Base-by-base conservation (phyloP, 2,888 invertebrate species). In the Muschampia plurimacula region DNA sequence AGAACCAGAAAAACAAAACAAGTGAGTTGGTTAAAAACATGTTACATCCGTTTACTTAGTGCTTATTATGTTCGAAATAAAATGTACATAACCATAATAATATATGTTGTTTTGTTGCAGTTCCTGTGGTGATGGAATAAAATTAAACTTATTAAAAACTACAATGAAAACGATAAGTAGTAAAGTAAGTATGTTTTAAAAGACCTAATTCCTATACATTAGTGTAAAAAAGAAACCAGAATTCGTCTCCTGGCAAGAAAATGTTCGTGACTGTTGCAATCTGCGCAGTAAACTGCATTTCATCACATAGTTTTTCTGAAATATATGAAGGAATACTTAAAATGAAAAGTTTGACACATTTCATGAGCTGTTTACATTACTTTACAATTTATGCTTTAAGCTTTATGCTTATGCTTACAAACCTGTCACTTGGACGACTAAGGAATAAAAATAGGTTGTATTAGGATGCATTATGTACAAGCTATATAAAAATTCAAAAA, bases 101-200 rank as follows among this genome's bases (percentile, higher is more conserved):
- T 22, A 22, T 57, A 28, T 32, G 32, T 12, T n/a, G 8, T 36
- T 79, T 81, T 78, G 69, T 88, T 90, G 74, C 85, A 94, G 94
- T 78, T 73, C 83, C 28, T 84, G 86, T 80, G 83, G 86, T 39
- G 94, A 94, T 74, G 89, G 90, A 75, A 92, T 94, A 76, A 95
- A 94, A 85, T 80, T 94, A 79, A 95, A 95, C 84, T 85, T 95
- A 83, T 84, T 95, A 79, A 95, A 94, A 81, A 83, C 87, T 67
- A 84, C 89, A 62, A 84, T 87, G 39, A 89, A 89, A 79, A 81
- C 84, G 52, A 75, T 87, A 71, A 86, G 83, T 76, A 87, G 78
- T 79, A 85, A 87, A 82, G 94, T 94, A 84, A 90, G 93, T 90
- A 76, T 74, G n/a, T 5, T 52, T 32, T 32, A 28, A 59, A 59